Evolutionary conservation across 2,113 vertebrate genomes (phyloP), one percentile per base, ranked within the genome.

Genomic region (Glaucidium brasilianum): DNA sequence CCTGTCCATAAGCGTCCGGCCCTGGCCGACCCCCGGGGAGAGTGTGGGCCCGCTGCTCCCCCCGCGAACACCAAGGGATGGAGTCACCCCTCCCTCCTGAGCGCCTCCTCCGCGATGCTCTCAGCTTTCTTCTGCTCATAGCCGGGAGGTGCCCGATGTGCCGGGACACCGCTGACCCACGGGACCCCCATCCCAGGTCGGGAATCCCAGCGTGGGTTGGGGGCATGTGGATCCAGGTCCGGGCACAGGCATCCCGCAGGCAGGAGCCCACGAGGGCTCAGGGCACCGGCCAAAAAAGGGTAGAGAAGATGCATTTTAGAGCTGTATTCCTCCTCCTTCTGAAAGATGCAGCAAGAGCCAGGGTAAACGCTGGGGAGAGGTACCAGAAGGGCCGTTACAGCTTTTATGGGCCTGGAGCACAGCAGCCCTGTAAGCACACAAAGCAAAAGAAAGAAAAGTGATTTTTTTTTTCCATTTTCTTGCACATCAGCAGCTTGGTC

Each of bases 141-240:
- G 59, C 50, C 0, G 3, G 43, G 15, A 84, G 58, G 26, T 12
- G 26, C 47, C 81, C 10, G 26, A 34, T 0, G 3, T 53, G 58
- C 58, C 3, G 1, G 10, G 10, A 45, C 37, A 35, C 37, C 1
- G 7, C 30, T 12, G 32, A 7, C 45, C 55, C 10, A 2, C 3
- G 20, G 52, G 60, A 47, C 52, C 52, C 34, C 19, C 6, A 20
- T 47, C 45, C 45, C 45, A 10, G 20, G 35, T 32, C 3, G 1
- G 71, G 29, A 26, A 52, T 6, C 26, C 6, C 18, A 4, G 34
- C 3, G 1, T 1, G 4, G 34, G 39, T 21, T 4, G 0, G 27
- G 7, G 41, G 29, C 22, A 14, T 9, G 2, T 1, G 4, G 62
- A 29, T 29, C 10, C 0, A 1, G 29, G 15, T 15, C 43, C 0